phyloP scores from a whole-genome alignment of 2,888 invertebrate species.

The Apomyelois bistriatella region DNA sequence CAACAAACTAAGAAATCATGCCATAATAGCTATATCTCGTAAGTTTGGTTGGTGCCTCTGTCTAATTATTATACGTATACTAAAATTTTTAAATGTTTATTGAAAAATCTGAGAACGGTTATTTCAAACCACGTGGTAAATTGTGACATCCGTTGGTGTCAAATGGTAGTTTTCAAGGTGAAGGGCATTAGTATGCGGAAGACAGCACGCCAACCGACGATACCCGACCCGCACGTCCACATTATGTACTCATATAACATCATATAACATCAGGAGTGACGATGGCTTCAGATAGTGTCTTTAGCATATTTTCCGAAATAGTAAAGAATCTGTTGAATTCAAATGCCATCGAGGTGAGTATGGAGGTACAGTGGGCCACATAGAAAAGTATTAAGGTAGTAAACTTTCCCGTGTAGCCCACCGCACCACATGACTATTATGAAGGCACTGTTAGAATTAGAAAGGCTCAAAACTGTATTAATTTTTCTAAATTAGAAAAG shows the following conservation, averaged over 20 bases:
- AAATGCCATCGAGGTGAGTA: neutral
- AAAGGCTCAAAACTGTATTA: too few relatives aligned
- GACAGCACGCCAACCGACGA: conserved; percentile 39
- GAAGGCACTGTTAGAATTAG: too few relatives aligned
- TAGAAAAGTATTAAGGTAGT: too few relatives aligned
- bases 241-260: conserved; percentile 28
- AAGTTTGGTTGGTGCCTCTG: too few relatives aligned
- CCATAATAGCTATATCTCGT: too few relatives aligned
- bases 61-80: too few relatives aligned
- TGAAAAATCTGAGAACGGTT: neutral
- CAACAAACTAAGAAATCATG: too few relatives aligned
- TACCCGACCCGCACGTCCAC: conserved; percentile 49
- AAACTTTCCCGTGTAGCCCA: too few relatives aligned
- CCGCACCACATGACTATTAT: too few relatives aligned
- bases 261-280: too few relatives aligned
- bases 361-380: neutral
- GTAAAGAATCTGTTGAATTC: neutral
- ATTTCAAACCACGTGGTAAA: conserved; percentile 19
- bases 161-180: conserved; percentile 46
- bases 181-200: conserved; percentile 66
- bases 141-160: conserved; percentile 24
- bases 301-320: neutral
- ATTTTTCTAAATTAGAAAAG: too few relatives aligned
- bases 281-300: neutral
- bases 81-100: too few relatives aligned